Evolutionary conservation across 2,888 invertebrate species (phyloP).

Genomic region (Boloria euphrosyne): DNA sequence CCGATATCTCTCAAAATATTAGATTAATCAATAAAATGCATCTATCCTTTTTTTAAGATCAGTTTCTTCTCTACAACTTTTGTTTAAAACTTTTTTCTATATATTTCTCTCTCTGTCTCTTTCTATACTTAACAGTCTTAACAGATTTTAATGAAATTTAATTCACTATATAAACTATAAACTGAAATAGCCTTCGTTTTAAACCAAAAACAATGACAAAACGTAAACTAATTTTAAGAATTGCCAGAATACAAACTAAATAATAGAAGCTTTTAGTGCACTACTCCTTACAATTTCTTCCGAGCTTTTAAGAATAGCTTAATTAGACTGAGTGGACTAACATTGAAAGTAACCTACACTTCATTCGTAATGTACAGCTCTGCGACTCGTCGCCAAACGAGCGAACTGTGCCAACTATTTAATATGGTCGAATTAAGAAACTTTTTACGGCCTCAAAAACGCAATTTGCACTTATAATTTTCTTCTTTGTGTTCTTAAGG

Average conservation of each 20-base stretch:
- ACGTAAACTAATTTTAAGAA: background rate
- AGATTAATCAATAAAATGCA: too few species aligned
- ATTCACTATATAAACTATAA: too few species aligned
- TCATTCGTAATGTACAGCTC: constrained; percentile 13
- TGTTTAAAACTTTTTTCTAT: too few species aligned
- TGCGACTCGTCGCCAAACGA: constrained; percentile 12
- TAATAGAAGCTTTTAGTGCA: constrained; percentile 2
- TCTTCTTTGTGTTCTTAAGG: background rate
- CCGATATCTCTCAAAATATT: too few species aligned
- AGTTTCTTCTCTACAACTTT: too few species aligned
- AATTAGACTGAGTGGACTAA: constrained; percentile 26
- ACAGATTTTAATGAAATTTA: too few species aligned
- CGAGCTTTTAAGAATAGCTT: constrained; percentile 20
- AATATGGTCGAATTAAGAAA: constrained; percentile 11
- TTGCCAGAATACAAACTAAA: constrained; percentile 2
- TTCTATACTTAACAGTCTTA: too few species aligned
- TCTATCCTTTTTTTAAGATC: too few species aligned
- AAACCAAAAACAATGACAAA: too few species aligned
- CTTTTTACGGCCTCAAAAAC: constrained; percentile 7
- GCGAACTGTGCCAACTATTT: constrained; percentile 16
- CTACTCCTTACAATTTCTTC: background rate
- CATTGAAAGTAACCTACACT: constrained; percentile 18
- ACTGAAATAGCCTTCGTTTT: too few species aligned
- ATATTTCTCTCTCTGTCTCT: too few species aligned
- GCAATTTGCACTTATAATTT: background rate